Conservation (phyloP, 2,888 invertebrate genomes). For the Eilema caniola region DNA sequence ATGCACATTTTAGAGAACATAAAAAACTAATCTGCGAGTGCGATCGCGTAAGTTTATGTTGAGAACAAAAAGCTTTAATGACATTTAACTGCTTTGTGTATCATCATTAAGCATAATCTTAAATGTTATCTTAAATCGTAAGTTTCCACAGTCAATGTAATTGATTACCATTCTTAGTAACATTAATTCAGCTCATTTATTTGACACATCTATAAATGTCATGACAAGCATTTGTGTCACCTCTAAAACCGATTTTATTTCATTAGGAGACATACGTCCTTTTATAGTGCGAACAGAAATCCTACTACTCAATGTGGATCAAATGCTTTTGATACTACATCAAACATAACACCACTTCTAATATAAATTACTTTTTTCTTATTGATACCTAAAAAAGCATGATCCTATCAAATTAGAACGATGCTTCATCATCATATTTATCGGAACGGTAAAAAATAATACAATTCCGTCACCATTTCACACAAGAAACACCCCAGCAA, state of each 20-base stretch:
- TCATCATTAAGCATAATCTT: neutral
- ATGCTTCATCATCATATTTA: conserved; percentile 3
- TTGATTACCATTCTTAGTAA: conserved; percentile 15
- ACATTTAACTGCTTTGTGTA: neutral
- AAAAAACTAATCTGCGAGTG: neutral
- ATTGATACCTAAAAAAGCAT: neutral
- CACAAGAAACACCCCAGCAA: conserved; percentile 33
- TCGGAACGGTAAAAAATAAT: neutral
- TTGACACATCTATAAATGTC: conserved; percentile 16
- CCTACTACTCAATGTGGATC: neutral
- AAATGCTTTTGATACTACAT: conserved; percentile 2
- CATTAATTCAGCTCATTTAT: conserved; percentile 22
- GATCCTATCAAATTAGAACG: neutral
- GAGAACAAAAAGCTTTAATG: conserved; percentile 3
- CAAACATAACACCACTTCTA: neutral
- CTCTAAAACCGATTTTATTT: conserved; percentile 37
- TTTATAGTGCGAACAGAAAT: neutral
- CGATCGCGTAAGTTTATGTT: neutral
- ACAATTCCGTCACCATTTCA: neutral
- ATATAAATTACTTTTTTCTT: neutral
- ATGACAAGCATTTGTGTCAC: conserved; percentile 2
- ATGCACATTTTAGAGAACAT: neutral
- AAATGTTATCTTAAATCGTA: conserved; percentile 27
- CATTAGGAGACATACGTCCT: conserved; percentile 12
- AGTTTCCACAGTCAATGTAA: conserved; percentile 26